phyloP scores from a whole-genome alignment of 2,888 invertebrate genomes.

The Nysson spinosus region DNA sequence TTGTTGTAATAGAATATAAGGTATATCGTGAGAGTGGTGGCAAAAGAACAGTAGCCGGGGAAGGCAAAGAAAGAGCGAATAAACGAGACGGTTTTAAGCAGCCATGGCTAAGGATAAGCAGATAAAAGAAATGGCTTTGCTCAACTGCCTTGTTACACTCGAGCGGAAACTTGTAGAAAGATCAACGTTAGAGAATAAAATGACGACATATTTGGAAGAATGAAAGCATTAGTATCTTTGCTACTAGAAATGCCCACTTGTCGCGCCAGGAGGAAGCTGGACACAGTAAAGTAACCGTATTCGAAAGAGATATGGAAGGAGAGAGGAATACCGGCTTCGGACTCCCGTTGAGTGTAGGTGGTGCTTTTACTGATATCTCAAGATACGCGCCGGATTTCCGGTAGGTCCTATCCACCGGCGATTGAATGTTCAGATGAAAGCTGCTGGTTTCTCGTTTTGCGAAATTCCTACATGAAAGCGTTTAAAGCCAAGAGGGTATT shows the following conservation, averaged over 20 bases:
- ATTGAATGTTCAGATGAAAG: conserved; percentile 46
- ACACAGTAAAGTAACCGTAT: neutral
- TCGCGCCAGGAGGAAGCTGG: conserved; percentile 11
- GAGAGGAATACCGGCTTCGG: conserved; percentile 2
- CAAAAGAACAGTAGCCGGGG: conserved; percentile 1
- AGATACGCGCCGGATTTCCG: conserved; percentile 64
- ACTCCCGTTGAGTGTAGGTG: conserved; percentile 45
- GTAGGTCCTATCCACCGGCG: conserved; percentile 48
- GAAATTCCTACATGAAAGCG: neutral
- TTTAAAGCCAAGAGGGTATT: neutral
- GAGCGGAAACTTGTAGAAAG: conserved; percentile 30
- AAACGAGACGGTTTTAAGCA: conserved; percentile 56
- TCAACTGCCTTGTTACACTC: conserved; percentile 32
- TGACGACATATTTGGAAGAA: neutral
- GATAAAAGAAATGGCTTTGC: conserved; percentile 56
- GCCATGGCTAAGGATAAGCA: conserved; percentile 59
- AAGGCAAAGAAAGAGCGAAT: conserved; percentile 24
- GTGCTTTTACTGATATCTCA: conserved; percentile 44
- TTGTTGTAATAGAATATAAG: too few relatives aligned
- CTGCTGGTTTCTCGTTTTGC: conserved; percentile 16
- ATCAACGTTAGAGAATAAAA: conserved; percentile 16
- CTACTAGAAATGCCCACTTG: conserved; percentile 8
- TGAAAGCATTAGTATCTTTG: neutral
- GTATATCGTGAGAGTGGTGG: conserved; percentile 13
- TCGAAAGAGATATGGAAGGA: too few relatives aligned